Conservation (phyloP, 2,113 vertebrate genomes). For the Globicephala melas region DNA sequence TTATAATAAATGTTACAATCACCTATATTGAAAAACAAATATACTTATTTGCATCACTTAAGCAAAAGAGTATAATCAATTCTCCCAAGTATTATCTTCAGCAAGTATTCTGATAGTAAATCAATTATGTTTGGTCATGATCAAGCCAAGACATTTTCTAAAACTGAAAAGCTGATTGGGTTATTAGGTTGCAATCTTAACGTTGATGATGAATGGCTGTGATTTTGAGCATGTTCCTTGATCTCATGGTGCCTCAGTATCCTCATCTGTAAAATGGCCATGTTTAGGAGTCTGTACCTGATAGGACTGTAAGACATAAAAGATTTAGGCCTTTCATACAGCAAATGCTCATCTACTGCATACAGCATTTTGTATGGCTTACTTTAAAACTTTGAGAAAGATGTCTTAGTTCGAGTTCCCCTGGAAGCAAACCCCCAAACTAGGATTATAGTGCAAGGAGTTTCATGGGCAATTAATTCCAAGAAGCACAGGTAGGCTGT, state of each 20-base stretch:
- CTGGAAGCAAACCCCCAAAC: not conserved
- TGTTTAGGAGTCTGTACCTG: not conserved
- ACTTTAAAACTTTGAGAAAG: not conserved
- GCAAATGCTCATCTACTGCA: not conserved
- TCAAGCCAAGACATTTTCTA: not conserved
- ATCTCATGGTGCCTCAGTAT: not conserved
- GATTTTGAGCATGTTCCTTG: not conserved
- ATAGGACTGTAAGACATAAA: not conserved
- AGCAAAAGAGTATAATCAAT: not conserved
- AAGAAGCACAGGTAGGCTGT: not conserved
- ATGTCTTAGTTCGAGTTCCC: not conserved
- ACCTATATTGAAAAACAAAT: not conserved
- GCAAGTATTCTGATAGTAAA: not conserved
- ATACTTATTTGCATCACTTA: not conserved
- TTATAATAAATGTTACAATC: not conserved
- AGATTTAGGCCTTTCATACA: not conserved
- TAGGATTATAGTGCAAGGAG: not conserved
- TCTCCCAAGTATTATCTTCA: not conserved
- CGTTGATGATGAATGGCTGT: not conserved
- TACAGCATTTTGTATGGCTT: not conserved
- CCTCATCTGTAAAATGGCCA: not conserved
- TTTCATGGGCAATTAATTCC: not conserved
- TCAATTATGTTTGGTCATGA: not conserved
- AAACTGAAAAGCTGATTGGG: not conserved
- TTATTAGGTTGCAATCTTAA: not conserved